phyloP scores from a whole-genome alignment of 2,113 vertebrate species.

The Podarcis cretensis region DNA sequence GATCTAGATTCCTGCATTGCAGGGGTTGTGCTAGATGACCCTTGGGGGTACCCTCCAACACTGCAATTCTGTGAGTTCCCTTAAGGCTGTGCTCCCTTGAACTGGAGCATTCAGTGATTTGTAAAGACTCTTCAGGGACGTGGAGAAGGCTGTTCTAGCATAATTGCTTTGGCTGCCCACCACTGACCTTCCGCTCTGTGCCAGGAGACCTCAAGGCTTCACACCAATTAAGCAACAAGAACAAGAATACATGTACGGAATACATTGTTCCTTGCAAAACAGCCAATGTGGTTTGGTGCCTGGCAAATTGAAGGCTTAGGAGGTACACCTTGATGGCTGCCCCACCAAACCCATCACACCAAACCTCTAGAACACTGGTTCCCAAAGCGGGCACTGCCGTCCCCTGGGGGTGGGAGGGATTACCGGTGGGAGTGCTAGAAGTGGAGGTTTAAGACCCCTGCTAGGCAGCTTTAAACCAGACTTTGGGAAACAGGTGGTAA shows the following conservation, averaged over 20 bases:
- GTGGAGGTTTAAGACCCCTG: too few species aligned
- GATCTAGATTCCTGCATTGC: too few species aligned
- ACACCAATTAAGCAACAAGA: conserved; percentile 31
- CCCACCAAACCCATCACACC: too few species aligned
- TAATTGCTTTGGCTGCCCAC: conserved; percentile 58
- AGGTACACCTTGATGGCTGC: neutral
- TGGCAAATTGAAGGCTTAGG: accelerated
- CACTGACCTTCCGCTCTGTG: conserved; percentile 17
- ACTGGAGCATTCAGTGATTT: conserved; percentile 43
- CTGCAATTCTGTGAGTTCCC: conserved; percentile 25
- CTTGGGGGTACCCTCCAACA: too few species aligned
- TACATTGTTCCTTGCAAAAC: conserved; percentile 10
- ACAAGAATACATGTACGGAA: neutral
- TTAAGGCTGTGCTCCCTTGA: conserved; percentile 22
- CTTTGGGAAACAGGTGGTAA: too few species aligned
- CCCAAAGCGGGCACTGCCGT: too few species aligned
- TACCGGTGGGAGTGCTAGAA: too few species aligned
- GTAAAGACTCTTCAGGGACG: conserved; percentile 43
- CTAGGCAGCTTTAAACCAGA: too few species aligned
- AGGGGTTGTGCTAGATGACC: too few species aligned
- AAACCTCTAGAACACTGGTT: neutral
- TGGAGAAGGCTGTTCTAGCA: neutral
- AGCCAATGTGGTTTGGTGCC: neutral
- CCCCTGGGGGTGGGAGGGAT: too few species aligned
- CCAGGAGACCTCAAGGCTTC: conserved; percentile 27